Conservation (phyloP, 92 coral and sea anemone species). For the Blastomussa wellsi region DNA sequence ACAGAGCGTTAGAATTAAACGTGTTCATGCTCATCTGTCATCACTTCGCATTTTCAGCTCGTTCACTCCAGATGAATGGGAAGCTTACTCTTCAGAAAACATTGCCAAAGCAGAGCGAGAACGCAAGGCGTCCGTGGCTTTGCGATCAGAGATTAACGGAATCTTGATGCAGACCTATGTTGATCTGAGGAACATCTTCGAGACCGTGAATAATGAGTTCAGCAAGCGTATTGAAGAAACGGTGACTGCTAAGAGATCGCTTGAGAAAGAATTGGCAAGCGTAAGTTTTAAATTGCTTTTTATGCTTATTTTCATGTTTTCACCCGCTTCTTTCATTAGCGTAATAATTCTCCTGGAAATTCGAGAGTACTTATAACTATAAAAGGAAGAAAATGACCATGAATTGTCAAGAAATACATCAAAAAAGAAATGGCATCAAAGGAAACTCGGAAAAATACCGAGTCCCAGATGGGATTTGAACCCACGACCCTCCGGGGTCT, state of each 20-base stretch:
- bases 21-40: background rate
- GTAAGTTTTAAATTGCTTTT: conserved; percentile 36
- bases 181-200: conserved; percentile 89
- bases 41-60: conserved; percentile 55
- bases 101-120: conserved; percentile 97
- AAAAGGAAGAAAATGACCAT: no score
- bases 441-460: no score
- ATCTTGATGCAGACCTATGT: conserved; percentile 96
- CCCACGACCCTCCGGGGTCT: no score
- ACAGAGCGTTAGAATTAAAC: background rate
- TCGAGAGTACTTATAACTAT: no score
- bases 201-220: conserved; percentile 95
- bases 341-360: no score
- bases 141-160: conserved; percentile 95
- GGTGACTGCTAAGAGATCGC: conserved; percentile 75
- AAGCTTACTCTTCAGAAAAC: conserved; percentile 88
- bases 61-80: conserved; percentile 97
- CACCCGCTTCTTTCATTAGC: background rate
- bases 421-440: no score
- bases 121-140: conserved; percentile 91
- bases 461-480: no score
- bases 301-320: no score
- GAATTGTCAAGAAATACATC: no score
- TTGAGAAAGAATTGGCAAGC: conserved; percentile 93
- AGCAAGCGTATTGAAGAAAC: conserved; percentile 91